Percentiles rank a stretch among this genome's conserved stretches.
Conservation (phyloP, 2,797 vertebrate genomes). For the Adelosebastes latens region DNA sequence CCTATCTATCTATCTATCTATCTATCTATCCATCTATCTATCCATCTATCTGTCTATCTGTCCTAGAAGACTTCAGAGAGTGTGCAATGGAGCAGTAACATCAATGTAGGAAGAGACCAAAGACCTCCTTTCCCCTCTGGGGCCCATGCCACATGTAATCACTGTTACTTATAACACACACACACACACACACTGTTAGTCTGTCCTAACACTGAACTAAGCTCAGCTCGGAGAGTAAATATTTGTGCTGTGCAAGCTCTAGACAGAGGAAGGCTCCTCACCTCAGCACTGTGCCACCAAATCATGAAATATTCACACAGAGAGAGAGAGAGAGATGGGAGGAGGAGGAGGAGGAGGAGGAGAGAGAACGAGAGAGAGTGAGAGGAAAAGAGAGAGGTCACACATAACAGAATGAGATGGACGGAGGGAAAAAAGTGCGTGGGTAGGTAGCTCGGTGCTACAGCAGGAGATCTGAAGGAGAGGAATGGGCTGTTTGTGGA, state of each 20-base stretch:
- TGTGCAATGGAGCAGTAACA: slow-evolving; percentile 70
- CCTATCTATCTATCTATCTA: slow-evolving; percentile 9
- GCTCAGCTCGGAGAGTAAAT: slow-evolving; percentile 88
- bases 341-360: slow-evolving; percentile 8
- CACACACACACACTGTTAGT: slow-evolving; percentile 38
- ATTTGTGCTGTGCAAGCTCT: slow-evolving; percentile 88
- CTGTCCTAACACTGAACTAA: slow-evolving; percentile 65
- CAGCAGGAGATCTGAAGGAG: slow-evolving; percentile 54
- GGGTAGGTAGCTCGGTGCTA: slow-evolving; percentile 48
- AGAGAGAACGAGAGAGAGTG: slow-evolving; percentile 23
- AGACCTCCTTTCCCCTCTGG: slow-evolving; percentile 77
- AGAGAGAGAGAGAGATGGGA: slow-evolving; percentile 27
- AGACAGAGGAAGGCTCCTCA: slow-evolving; percentile 85
- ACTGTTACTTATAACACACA: slow-evolving; percentile 80
- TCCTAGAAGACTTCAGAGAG: slow-evolving; percentile 68
- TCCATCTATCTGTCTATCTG: slow-evolving; percentile 30
- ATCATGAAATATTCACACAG: slow-evolving; percentile 94
- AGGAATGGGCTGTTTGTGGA: slow-evolving; percentile 60
- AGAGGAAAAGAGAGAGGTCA: slow-evolving; percentile 60
- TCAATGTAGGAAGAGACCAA: slow-evolving; percentile 73
- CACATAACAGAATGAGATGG: slow-evolving; percentile 60
- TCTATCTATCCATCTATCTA: slow-evolving; percentile 17
- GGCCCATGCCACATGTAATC: slow-evolving; percentile 87
- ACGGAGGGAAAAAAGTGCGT: slow-evolving; percentile 50
- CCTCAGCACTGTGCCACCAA: slow-evolving; percentile 83